A percentile compares a stretch with the other conserved stretches of the same genome.
Conservation (phyloP, 2,113 vertebrate species). For the Calidris pugnax region DNA sequence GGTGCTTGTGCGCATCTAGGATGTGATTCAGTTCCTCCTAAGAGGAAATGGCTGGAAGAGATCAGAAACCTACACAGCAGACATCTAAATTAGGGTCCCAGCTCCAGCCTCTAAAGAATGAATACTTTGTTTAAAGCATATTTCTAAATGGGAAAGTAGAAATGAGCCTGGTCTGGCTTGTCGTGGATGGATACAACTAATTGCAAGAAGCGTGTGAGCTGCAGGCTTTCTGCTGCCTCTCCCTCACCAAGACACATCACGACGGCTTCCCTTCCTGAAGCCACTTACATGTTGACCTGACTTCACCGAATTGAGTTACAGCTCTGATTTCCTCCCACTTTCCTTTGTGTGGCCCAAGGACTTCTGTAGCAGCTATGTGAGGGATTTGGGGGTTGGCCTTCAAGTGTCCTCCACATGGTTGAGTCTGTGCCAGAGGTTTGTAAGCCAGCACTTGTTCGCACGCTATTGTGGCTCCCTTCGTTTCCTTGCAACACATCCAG, state of each 20-base stretch:
- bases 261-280: background rate
- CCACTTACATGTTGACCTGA: background rate
- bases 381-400: background rate
- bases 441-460: background rate
- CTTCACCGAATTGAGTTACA: background rate
- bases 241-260: background rate
- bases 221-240: background rate
- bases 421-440: background rate
- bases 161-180: background rate
- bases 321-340: background rate
- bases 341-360: background rate
- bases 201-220: background rate
- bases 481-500: background rate
- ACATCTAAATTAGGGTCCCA: background rate
- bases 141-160: background rate
- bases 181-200: background rate
- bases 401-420: background rate
- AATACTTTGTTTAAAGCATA: background rate
- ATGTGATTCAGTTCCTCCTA: background rate
- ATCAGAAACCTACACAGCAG: background rate
- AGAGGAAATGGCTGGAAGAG: background rate
- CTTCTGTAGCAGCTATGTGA: background rate
- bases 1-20: fast-evolving
- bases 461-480: background rate
- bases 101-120: background rate